Percentiles rank a stretch among this genome's conserved stretches.
Evolutionary conservation across 2,113 vertebrate genomes (phyloP).

Genomic region (Onychorhynchus coronatus): DNA sequence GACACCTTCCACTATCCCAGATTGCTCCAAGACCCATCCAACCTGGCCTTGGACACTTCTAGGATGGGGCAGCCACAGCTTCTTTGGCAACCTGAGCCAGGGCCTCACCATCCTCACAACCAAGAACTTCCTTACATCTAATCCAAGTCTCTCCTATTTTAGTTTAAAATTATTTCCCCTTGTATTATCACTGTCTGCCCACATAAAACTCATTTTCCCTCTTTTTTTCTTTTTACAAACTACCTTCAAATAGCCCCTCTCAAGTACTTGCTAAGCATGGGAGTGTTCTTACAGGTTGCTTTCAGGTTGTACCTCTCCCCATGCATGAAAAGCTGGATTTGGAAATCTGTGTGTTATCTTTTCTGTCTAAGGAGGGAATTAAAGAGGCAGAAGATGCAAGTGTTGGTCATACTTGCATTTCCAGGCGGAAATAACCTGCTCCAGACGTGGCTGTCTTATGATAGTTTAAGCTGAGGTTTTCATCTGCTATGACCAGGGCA

Average conservation of each 20-base stretch:
- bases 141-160: neutral
- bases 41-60: rapidly evolving
- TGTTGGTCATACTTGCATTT: too few species aligned
- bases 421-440: rapidly evolving
- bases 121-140: neutral
- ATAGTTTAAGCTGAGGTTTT: neutral
- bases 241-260: too few species aligned
- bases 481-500: neutral
- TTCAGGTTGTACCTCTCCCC: neutral
- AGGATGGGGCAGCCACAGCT: neutral
- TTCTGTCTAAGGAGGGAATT: neutral
- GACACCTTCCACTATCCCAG: rapidly evolving
- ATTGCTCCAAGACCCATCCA: rapidly evolving
- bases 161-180: neutral
- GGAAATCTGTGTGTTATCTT: rapidly evolving
- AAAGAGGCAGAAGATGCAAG: neutral
- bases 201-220: neutral
- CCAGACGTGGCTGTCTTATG: neutral
- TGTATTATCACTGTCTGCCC: too few species aligned
- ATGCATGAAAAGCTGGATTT: neutral
- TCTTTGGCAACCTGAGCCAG: rapidly evolving
- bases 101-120: rapidly evolving
- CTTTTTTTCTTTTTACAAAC: neutral
- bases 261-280: neutral
- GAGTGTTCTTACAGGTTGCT: rapidly evolving